These are phyloP conservation scores for Nyctalus aviator DNA, from an alignment of 2,797 vertebrate genomes.

Conservation along the genomic window DNA sequence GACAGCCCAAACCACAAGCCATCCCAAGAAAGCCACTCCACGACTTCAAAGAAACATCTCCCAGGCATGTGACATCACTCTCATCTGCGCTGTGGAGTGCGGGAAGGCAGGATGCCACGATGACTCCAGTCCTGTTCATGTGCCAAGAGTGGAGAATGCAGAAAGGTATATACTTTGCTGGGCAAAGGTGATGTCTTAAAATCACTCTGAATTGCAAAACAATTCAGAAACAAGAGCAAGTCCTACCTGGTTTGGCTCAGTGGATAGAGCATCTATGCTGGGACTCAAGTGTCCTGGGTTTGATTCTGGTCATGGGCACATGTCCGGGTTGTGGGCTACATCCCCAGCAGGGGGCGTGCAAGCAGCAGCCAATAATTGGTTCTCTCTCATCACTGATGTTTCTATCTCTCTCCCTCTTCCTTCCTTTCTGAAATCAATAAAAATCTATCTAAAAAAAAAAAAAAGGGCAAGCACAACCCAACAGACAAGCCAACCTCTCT, in stretches of 20 bases:
- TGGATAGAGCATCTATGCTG: too few relatives aligned
- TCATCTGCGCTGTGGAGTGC: slow-evolving; percentile 20
- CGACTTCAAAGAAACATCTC: neutral
- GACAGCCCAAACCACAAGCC: neutral
- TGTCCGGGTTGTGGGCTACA: too few relatives aligned
- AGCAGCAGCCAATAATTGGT: too few relatives aligned
- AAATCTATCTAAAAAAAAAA: too few relatives aligned
- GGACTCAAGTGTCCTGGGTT: too few relatives aligned
- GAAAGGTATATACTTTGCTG: neutral
- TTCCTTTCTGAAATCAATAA: too few relatives aligned
- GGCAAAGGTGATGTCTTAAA: neutral
- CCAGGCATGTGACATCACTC: neutral
- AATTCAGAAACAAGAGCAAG: neutral
- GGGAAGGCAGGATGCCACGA: slow-evolving; percentile 20
- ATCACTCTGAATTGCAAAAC: neutral
- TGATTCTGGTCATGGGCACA: too few relatives aligned
- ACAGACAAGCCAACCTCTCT: neutral
- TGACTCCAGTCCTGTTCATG: neutral
- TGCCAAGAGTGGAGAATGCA: neutral
- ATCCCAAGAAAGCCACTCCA: neutral
- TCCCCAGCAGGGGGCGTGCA: too few relatives aligned
- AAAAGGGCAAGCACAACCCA: neutral
- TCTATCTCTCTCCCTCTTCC: too few relatives aligned
- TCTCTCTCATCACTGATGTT: too few relatives aligned
- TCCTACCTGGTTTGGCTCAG: too few relatives aligned